These are phyloP conservation scores for Drosophila melanogaster DNA, from an alignment of 1,140 invertebrate species.

Conservation along the genomic window Release_6_plus_ISO1_MT NT_033777.3:22845001-22845500, in stretches of 20 bases:
- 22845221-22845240: conserved; percentile 19
- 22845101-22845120: neutral
- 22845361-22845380: neutral
- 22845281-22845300: conserved; percentile 50
- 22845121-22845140: conserved; percentile 25
- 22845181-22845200: conserved; percentile 56
- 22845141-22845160: conserved; percentile 29
- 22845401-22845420: neutral
- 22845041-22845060: conserved; percentile 25
- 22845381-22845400: neutral
- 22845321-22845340: conserved; percentile 41
- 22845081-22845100: neutral
- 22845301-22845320: conserved; percentile 52
- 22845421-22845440: neutral
- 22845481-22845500: conserved; percentile 3
- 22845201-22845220: conserved; percentile 56
- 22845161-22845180: conserved; percentile 36
- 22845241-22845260: conserved; percentile 62
- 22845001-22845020: conserved; percentile 37
- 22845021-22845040: conserved; percentile 47
- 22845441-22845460: neutral
- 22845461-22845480: conserved; percentile 2
- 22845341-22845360: neutral
- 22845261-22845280: conserved; percentile 45
- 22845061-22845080: conserved; percentile 50